Base-by-base conservation (phyloP, 2,888 invertebrate genomes). In the Plebejus melissa region DNA sequence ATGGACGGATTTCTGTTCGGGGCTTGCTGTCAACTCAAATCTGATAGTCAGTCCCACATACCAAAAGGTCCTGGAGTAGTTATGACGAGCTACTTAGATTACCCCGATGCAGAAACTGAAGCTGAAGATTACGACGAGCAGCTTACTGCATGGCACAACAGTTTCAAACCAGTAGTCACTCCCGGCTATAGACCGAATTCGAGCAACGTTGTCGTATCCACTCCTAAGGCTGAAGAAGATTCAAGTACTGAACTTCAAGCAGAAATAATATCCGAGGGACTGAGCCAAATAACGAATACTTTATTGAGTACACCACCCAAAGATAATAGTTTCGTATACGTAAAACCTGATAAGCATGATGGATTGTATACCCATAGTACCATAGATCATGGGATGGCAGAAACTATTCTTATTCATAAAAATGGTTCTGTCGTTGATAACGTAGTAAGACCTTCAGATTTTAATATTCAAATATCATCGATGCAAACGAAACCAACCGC, bases 1-100 rank as follows among this genome's bases (percentile, higher is more conserved):
- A 97, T 98, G 96, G 98, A 98, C 83, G 97, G 98, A 0, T 97
- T 97, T 86, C 94, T 97, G n/a, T 98, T 98, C 83, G 98, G 98
- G 1, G 97, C 98, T 0, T 98, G 98, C 87, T 98, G 98, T 84
- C 96, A 97, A 83, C 94, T 98, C 41, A 80, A 89, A 89, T 83
- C 94, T 2, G 91, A 92, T 79, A 91, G 90, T 80, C 92, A 91
- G 72, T 90, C 90, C 0, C 93, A 93, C 75, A 90, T 93, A 32
- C 93, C 93, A 0, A 93, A 93, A 86, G 93, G 93, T 0, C 93
- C 93, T 16, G 93, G 93, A 2, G 87, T 93, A 0, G 89, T 93
- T 75, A 91, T 93, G 90, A 93, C 93, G 0, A 91, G 93, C 69
- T 92, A 91, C 78, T 77, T 91, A 22, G 93, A 93, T 79, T 93